These are phyloP conservation scores for Pandion haliaetus DNA, from an alignment of 2,113 vertebrate genomes.

Conservation along the genomic window DNA sequence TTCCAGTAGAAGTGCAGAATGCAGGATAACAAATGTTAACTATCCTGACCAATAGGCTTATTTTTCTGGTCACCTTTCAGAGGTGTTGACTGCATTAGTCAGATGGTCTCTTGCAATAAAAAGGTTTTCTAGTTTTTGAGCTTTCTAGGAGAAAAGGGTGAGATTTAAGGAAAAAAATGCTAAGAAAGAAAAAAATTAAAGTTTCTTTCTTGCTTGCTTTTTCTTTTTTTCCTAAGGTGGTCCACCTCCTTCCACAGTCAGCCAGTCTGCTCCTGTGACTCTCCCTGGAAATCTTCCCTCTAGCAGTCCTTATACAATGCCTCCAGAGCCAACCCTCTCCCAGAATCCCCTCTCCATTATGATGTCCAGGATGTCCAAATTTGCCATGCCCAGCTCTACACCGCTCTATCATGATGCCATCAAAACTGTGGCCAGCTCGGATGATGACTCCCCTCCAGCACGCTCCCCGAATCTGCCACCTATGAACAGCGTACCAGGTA, in stretches of 20 bases:
- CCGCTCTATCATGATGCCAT: slow-evolving; percentile 98
- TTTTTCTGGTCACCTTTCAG: neutral
- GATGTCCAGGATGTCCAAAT: slow-evolving; percentile 99
- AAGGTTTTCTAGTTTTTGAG: neutral
- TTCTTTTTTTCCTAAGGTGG: slow-evolving; percentile 75
- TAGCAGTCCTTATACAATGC: slow-evolving; percentile 95
- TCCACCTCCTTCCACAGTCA: slow-evolving; percentile 87
- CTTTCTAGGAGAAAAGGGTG: neutral
- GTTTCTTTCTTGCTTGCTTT: neutral
- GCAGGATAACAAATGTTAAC: neutral
- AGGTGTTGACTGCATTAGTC: neutral
- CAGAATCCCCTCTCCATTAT: slow-evolving; percentile 99
- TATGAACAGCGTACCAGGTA: slow-evolving; percentile 91
- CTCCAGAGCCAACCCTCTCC: slow-evolving; percentile 95
- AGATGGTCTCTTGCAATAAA: neutral
- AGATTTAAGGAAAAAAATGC: neutral
- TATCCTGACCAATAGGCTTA: neutral
- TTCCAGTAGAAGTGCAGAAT: neutral
- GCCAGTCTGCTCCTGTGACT: slow-evolving; percentile 82
- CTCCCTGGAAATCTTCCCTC: slow-evolving; percentile 88
- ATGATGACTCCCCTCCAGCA: slow-evolving; percentile 96
- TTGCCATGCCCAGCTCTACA: slow-evolving; percentile 98
- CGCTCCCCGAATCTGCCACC: slow-evolving; percentile 96
- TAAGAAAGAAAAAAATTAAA: neutral
- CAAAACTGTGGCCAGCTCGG: slow-evolving; percentile 98